Evolutionary conservation across 2,888 invertebrate genomes (phyloP), one percentile per base, ranked within the genome.

Genomic region (Coronaproctus castanopsis): DNA sequence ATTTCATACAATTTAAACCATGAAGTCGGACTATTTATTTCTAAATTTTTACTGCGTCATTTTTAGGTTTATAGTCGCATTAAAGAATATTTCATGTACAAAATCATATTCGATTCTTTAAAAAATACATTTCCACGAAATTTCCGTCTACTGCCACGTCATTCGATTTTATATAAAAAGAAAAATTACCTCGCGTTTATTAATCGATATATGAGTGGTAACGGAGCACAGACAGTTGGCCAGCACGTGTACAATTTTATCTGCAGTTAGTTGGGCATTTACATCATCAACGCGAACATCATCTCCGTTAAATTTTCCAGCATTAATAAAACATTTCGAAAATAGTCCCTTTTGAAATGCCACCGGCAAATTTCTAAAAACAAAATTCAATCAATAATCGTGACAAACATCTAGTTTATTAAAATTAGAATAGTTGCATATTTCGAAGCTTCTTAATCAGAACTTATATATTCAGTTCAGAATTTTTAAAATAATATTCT

Each of bases 341-440:
- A 78, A 69, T 21, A 81, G 72, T 66, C 78, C 77, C 65, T 73
- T 72, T 61, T 76, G 76, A 67, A 80, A 81, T 58, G 71, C 69
- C 1, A 68, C 65, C 3, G 79, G 75, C 65, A 78, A 70, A 63
- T 73, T 70, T 63, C 79, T 79, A 65, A 59, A 69, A 69, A 59
- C 23, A 60, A 53, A 60, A 52, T 19, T 19, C 19, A 52, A 52
- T 19, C 52, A 19, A 2, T 52, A 1, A 10, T 52, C 2, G 2
- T 52, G 20, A 14, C 21, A 21, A 19, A 52, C 19, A 52, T 52
- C 19, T 21, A 52, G 20, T 52, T 52, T 52, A 19, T 2, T 2
- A 1, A 21, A 52, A 52, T 21, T 52, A 14, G 14, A 21, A 21
- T 19, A 52, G 19, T 19, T 52, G 52, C 1, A 52, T 2, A 52